Evolutionary conservation across 1,140 invertebrate species (phyloP), one percentile per base, ranked within the genome.

Genomic region (Drosophila equinoxialis): DNA sequence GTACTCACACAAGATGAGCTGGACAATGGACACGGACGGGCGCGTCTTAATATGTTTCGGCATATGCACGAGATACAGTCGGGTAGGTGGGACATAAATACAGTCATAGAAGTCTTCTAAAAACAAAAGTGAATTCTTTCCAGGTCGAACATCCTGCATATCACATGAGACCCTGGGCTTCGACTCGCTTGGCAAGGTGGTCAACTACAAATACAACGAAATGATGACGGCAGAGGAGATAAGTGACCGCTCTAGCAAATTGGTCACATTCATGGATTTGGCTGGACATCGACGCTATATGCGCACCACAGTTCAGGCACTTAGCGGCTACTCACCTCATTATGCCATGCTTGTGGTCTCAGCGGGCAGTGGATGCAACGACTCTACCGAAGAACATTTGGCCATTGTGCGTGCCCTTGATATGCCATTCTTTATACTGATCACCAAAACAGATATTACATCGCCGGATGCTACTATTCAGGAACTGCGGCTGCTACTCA

Each of bases 151-250:
- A 0, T 98, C 97, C 1, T 98, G 98, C 11, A 98, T 99, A 71
- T 98, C 97, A 71, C 97, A 99, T 91, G 98, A 99, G 93, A 98
- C 99, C 71, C 94, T 99, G 14, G 98, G 98, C 5, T 99, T 99
- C 92, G 96, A 98, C 93, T 94, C 94, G 6, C 93, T 96, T 65
- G 96, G 96, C 1, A 94, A 95, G 77, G 94, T 97, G 30, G 94
- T 98, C 1, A 95, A 95, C 87, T 95, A 95, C 74, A 98, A 98
- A 80, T 99, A 98, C 90, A 96, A 96, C 71, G 96, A 98, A 84
- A 95, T 97, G 91, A 96, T 96, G 91, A 98, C 96, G 1, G 96
- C 98, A 0, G 98, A 99, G 92, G 97, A 99, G 84, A 99, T 99
- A 57, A 98, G 97, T 78, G 97, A 98, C 79, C 93, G 95, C 65